Conservation (phyloP, 2,797 vertebrate species). For the Spheniscus humboldti region DNA sequence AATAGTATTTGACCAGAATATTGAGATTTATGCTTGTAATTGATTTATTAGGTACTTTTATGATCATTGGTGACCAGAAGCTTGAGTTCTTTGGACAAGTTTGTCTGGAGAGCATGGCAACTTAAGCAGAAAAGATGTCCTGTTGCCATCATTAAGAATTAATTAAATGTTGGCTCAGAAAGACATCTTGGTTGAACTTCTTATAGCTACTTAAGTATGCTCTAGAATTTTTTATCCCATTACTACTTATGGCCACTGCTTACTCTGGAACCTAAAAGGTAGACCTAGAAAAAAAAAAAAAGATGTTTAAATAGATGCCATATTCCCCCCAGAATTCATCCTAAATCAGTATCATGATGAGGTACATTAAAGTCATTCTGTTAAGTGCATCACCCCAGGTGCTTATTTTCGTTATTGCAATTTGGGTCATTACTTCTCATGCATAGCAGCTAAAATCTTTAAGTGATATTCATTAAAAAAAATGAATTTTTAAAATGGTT, state of each 20-base stretch:
- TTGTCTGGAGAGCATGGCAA: background rate
- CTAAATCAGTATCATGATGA: background rate
- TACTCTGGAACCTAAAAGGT: background rate
- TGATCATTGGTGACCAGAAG: background rate
- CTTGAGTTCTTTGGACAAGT: background rate
- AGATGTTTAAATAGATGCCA: background rate
- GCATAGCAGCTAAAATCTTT: background rate
- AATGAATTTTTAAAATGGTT: background rate
- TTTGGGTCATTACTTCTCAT: background rate
- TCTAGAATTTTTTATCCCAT: background rate
- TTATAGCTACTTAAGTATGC: background rate
- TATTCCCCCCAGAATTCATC: background rate
- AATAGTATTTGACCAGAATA: background rate
- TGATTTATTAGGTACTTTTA: background rate
- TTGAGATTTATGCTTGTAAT: background rate
- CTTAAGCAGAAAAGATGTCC: background rate
- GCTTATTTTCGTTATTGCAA: background rate
- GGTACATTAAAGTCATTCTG: background rate
- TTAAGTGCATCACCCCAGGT: background rate
- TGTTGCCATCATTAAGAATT: background rate
- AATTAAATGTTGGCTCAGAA: background rate
- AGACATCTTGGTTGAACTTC: background rate
- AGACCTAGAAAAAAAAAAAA: background rate
- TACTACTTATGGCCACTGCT: background rate
- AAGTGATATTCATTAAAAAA: background rate